Evolutionary conservation across 2,888 invertebrate species (phyloP).

Genomic region (Campopleginae sp.): DNA sequence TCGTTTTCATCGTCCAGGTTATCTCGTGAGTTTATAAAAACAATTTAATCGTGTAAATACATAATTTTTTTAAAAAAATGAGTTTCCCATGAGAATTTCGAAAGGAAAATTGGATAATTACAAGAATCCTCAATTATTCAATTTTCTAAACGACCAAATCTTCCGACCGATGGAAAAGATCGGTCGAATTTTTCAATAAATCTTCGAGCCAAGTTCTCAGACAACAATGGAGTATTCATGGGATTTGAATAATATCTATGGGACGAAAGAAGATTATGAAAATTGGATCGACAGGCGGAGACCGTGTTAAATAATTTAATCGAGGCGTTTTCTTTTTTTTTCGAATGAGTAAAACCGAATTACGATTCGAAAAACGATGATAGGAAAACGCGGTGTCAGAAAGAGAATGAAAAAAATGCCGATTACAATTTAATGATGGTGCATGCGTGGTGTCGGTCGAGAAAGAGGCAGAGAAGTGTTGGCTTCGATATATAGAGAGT

Average conservation of each 20-base stretch:
- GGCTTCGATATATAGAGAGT: constrained; percentile 31
- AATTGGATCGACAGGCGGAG: constrained; percentile 1
- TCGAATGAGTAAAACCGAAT: not conserved
- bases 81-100: not conserved
- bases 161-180: not conserved
- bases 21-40: not conserved
- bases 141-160: not conserved
- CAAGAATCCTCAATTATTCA: not conserved
- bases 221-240: not conserved
- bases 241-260: not conserved
- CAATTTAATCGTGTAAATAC: not conserved
- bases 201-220: not conserved
- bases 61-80: not conserved
- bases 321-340: not conserved
- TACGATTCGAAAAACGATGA: not conserved
- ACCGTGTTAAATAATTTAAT: not conserved
- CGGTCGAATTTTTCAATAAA: not conserved
- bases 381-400: not conserved
- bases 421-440: constrained; percentile 34
- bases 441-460: constrained; percentile 1
- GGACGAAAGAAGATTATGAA: not conserved
- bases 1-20: not conserved
- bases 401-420: not conserved
- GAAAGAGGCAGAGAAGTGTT: constrained; percentile 25
- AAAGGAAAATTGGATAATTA: not conserved